Evolutionary conservation across 2,797 vertebrate genomes (phyloP), one percentile per base, ranked within the genome.

Genomic region (Coluber constrictor): DNA sequence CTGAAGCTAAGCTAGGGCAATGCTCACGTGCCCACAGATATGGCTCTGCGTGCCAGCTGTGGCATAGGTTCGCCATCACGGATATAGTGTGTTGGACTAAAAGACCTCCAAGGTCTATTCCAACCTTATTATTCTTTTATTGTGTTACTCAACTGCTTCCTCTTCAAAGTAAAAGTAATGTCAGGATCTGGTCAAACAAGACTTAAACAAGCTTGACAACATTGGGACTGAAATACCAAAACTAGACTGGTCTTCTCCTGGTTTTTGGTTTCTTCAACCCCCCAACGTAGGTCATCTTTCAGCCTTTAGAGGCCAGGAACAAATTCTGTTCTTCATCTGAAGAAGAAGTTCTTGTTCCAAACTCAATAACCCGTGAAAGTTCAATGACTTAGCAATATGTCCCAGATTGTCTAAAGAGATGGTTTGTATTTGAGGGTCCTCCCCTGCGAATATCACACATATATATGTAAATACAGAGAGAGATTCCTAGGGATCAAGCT

Each of bases 131-230:
- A 4, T 5, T 29, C 11, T 66, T 66, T 66, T 15, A 66, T n/a
- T 66, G 29, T n/a, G 63, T 66, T 66, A 59, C 51, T 51, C 95
- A 91, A 90, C 87, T 88, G 43, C 32, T 59, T 74, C 16, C 0
- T 0, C 0, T 10, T 54, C 47, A 66, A 90, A 94, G 90, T 47
- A 93, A 95, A 93, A 79, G 2, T 32, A 94, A 70, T 55, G 29
- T 90, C 66, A 95, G 79, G 43, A 93, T 87, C 79, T 92, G 66
- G 55, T 93, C 89, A 95, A 37, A 96, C 63, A 91, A 94, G 92
- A 89, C 94, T 23, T 66, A 95, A 70, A 70, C 0, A 0, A 43
- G 61, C 93, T 94, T 90, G 91, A n/a, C 91, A n/a, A 88, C 59
- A 89, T 5, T 32, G 74, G 37, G 13, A 70, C 51, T 70, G 60